Evolutionary conservation across 2,888 invertebrate genomes (phyloP).

Genomic region (Polymixis flavicincta): DNA sequence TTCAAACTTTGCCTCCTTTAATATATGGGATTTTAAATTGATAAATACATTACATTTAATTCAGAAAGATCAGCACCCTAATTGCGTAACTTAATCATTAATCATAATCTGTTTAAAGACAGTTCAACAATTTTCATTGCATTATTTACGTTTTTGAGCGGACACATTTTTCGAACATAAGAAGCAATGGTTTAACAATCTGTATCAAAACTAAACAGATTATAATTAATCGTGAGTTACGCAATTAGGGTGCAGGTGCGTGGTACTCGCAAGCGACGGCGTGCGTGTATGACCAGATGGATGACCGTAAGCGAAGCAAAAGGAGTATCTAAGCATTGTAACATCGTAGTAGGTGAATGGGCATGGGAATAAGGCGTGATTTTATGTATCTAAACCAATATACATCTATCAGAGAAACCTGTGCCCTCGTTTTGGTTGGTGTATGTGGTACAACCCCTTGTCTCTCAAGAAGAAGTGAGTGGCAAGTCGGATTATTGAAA

Average conservation of each 20-base stretch:
- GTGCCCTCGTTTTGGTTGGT: not conserved
- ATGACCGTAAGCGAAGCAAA: not conserved
- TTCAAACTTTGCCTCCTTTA: not conserved
- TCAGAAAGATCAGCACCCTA: not conserved
- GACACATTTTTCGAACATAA: too few relatives aligned
- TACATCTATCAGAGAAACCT: not conserved
- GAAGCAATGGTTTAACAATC: too few relatives aligned
- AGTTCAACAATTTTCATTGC: too few relatives aligned
- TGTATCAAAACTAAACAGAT: too few relatives aligned
- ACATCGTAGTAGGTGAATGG: not conserved
- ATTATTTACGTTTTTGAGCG: too few relatives aligned
- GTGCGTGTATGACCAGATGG: not conserved
- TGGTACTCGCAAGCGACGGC: not conserved
- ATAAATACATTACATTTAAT: not conserved
- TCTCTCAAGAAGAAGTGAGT: not conserved
- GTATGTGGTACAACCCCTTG: not conserved
- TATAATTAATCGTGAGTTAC: too few relatives aligned
- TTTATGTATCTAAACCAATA: not conserved
- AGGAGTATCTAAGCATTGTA: not conserved
- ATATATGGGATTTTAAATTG: not conserved
- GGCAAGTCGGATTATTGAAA: not conserved
- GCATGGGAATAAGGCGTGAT: not conserved
- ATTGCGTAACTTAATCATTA: too few relatives aligned
- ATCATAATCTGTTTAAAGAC: too few relatives aligned
- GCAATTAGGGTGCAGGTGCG: too few relatives aligned